A percentile compares a stretch with the other conserved stretches of the same genome.
Evolutionary conservation across 1,140 invertebrate genomes (phyloP).

Genomic region (Drosophila pandora): DNA sequence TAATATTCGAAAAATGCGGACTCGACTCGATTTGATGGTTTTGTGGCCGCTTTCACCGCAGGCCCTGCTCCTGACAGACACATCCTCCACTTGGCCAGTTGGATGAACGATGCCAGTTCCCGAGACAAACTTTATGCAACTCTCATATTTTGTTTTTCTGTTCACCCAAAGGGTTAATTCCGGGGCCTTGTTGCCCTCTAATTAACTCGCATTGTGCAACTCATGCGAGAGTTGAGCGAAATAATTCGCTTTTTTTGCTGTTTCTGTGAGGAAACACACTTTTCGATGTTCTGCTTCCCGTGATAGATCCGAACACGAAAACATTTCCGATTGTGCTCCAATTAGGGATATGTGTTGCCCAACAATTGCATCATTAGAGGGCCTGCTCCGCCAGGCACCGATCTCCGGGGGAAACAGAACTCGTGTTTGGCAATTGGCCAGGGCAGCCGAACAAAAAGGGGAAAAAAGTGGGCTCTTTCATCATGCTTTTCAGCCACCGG

Average conservation of each 20-base stretch:
- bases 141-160: conserved; percentile 2
- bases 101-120: conserved; percentile 20
- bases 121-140: conserved; percentile 25
- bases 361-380: conserved; percentile 18
- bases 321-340: conserved; percentile 34
- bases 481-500: conserved; percentile 33
- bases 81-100: background rate
- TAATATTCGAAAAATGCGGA: conserved; percentile 38
- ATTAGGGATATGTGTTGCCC: conserved; percentile 16
- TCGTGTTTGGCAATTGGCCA: conserved; percentile 44
- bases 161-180: conserved; percentile 19
- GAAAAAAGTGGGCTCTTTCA: conserved; percentile 24
- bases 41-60: conserved; percentile 22
- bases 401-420: conserved; percentile 15
- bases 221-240: conserved; percentile 9
- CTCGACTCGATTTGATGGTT: conserved; percentile 31
- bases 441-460: background rate
- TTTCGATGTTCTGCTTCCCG: conserved; percentile 10
- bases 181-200: conserved; percentile 32
- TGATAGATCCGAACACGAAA: conserved; percentile 28
- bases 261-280: background rate
- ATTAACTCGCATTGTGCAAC: conserved; percentile 36
- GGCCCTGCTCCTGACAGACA: background rate
- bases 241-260: background rate
- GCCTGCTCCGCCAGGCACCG: background rate